Percentiles rank a stretch among this genome's conserved stretches.
These are phyloP conservation scores for Drosophila kuntzei DNA, from an alignment of 2,888 invertebrate genomes.

Conservation along the genomic window DNA sequence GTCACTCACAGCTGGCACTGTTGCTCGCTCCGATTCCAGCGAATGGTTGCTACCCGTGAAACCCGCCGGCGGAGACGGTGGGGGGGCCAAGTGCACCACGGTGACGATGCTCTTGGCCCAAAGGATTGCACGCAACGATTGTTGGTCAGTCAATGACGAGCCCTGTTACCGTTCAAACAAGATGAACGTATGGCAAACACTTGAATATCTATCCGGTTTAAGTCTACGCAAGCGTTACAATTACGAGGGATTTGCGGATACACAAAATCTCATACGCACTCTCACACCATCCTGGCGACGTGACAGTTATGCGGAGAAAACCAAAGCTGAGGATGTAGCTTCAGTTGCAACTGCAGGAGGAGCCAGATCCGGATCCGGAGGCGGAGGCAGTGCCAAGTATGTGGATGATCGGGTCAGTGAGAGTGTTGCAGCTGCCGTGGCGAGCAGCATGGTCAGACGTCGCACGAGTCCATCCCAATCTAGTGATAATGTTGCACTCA, in stretches of 20 bases:
- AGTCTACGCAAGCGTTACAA: conserved; percentile 81
- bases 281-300: conserved; percentile 80
- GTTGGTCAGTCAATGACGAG: conserved; percentile 84
- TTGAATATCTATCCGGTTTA: conserved; percentile 82
- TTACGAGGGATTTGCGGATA: conserved; percentile 83
- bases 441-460: conserved; percentile 31
- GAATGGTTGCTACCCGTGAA: conserved; percentile 59
- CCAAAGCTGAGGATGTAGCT: conserved; percentile 56
- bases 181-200: conserved; percentile 85
- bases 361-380: conserved; percentile 28
- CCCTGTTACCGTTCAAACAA: conserved; percentile 82
- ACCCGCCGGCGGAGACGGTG: conserved; percentile 48
- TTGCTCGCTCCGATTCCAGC: conserved; percentile 66
- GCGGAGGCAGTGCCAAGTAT: conserved; percentile 46
- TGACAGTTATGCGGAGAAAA: conserved; percentile 81
- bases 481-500: conserved; percentile 46
- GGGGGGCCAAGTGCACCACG: conserved; percentile 71
- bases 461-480: conserved; percentile 42
- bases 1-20: conserved; percentile 66
- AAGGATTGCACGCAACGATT: conserved; percentile 78
- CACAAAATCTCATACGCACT: conserved; percentile 75
- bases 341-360: conserved; percentile 3
- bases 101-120: conserved; percentile 83
- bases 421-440: conserved; percentile 34
- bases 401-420: conserved; percentile 29